Conservation (phyloP, 2,113 vertebrate genomes). For the Percina caprodes region DNA sequence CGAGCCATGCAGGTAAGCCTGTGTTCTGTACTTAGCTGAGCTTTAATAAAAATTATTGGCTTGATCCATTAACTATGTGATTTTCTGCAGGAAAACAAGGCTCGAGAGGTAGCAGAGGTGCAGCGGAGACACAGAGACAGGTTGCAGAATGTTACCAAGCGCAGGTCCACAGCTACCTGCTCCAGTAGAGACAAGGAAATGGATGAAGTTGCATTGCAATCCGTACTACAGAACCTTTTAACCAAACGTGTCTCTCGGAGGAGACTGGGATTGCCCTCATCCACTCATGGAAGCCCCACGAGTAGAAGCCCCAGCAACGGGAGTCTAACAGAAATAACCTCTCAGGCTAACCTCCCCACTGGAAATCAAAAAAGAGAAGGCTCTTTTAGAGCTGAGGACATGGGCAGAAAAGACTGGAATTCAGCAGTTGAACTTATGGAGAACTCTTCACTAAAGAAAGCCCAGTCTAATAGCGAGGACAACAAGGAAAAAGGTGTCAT, state of each 20-base stretch:
- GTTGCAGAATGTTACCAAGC: slow-evolving; percentile 73
- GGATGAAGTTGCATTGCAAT: slow-evolving; percentile 78
- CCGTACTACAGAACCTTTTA: slow-evolving; percentile 74
- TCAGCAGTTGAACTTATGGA: slow-evolving; percentile 53
- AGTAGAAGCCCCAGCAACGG: slow-evolving; percentile 48
- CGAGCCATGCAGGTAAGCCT: slow-evolving; percentile 78
- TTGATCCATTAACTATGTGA: background rate
- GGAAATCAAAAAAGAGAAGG: background rate
- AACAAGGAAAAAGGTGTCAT: background rate
- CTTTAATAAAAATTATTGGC: no score
- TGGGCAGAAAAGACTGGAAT: slow-evolving; percentile 68
- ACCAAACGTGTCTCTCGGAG: slow-evolving; percentile 55
- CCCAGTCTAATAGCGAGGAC: background rate
- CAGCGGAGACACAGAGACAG: slow-evolving; percentile 77
- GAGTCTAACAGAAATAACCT: slow-evolving; percentile 68
- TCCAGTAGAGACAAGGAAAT: slow-evolving; percentile 82
- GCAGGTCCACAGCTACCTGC: slow-evolving; percentile 85
- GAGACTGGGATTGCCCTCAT: slow-evolving; percentile 50
- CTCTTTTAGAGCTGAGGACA: slow-evolving; percentile 5
- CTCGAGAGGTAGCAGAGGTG: slow-evolving; percentile 77
- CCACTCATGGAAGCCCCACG: slow-evolving; percentile 52
- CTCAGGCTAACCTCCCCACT: slow-evolving; percentile 35
- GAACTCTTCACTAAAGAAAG: slow-evolving; percentile 6
- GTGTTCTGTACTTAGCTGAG: background rate
- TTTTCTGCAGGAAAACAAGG: slow-evolving; percentile 80